Base-by-base conservation (phyloP, 1,140 invertebrate species). In the Galendromus occidentalis region DNA sequence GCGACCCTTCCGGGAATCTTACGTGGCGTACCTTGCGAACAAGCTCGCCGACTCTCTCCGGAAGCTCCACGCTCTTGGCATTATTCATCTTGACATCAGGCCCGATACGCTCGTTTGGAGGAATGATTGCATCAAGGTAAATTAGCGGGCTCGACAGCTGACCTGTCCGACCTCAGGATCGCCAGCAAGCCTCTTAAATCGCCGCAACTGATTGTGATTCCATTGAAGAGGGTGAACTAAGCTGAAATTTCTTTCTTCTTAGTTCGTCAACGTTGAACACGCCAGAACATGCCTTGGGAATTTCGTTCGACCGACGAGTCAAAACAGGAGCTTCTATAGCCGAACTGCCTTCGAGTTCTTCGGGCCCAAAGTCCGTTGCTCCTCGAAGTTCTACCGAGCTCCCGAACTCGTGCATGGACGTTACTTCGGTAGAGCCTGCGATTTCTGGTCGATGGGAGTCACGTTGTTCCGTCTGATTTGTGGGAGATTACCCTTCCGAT, bases 191-290 rank as follows among this genome's bases (percentile, higher is more conserved):
- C 18, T 4, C 25, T 59, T 17, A 1, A n/a, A n/a, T n/a, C n/a
- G n/a, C n/a, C n/a, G n/a, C n/a, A n/a, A n/a, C 51, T 22, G 51
- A 59, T 29, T 17, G 7, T 59, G 33, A 18, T 25, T 29, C 51
- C 33, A 5, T 14, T 25, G 25, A 9, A 20, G n/a, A n/a, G n/a
- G n/a, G n/a, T n/a, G n/a, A n/a, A n/a, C n/a, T 25, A 33, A 33
- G n/a, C 17, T 14, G 25, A 5, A 25, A 29, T 25, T 14, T 18
- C 14, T 22, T 25, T 25, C 14, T 59, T 59, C 25, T 22, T 17
- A 59, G 51, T 59, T 59, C 22, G 51, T 33, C n/a, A 59, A 25
- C 22, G 51, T 59, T 29, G 51, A 59, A 59, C 51, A 59, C 22
- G 51, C 51, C 25, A 59, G 14, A 14, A 33, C 33, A 25, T 59